Conservation (phyloP, 2,797 vertebrate species). For the Lutjanus campechanus region DNA sequence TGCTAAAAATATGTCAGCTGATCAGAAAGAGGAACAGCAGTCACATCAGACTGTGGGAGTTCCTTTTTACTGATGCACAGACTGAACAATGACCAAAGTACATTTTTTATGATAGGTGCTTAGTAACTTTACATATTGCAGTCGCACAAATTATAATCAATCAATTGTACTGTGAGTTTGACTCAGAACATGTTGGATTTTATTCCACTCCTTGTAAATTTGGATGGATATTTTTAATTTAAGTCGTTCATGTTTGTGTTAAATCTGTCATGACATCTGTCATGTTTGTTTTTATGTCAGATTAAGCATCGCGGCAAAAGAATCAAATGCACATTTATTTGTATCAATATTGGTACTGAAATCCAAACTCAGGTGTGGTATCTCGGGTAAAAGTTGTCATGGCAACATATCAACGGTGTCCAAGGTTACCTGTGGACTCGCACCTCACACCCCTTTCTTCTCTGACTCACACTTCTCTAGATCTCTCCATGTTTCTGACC, state of each 20-base stretch:
- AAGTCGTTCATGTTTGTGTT: neutral
- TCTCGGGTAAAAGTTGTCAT: neutral
- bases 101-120: neutral
- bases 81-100: neutral
- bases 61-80: neutral
- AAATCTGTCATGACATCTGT: neutral
- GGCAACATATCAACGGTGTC: slow-evolving; percentile 2
- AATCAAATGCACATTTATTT: neutral
- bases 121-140: neutral
- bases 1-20: neutral
- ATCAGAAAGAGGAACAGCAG: neutral
- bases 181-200: neutral
- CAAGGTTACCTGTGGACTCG: neutral
- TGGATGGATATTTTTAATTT: too few relatives aligned
- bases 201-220: neutral
- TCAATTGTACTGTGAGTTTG: neutral
- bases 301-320: neutral
- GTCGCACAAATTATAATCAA: neutral
- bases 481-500: neutral
- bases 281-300: neutral
- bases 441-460: neutral
- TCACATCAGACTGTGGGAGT: neutral
- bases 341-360: neutral
- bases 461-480: neutral
- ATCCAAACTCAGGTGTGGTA: neutral